phyloP scores from a whole-genome alignment of 2,888 invertebrate species.

The Eurois occulta region DNA sequence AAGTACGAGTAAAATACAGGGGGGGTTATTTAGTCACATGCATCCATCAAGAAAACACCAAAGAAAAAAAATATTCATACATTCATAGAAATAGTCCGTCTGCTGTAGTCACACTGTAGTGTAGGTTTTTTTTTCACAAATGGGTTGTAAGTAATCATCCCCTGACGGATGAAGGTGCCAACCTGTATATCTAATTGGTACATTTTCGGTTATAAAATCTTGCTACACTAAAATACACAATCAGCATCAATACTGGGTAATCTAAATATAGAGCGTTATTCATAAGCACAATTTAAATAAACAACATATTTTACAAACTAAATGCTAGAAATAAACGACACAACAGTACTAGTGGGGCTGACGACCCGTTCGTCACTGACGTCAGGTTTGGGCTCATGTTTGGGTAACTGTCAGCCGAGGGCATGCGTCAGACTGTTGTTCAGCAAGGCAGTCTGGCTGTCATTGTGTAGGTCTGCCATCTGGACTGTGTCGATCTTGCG shows the following conservation, averaged over 20 bases:
- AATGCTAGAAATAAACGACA: slow-evolving; percentile 85
- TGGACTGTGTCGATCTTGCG: slow-evolving; percentile 76
- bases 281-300: neutral
- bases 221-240: slow-evolving; percentile 8
- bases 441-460: slow-evolving; percentile 84
- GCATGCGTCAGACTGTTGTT: slow-evolving; percentile 75
- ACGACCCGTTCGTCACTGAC: slow-evolving; percentile 50
- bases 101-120: neutral
- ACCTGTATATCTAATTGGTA: neutral
- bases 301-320: slow-evolving; percentile 59
- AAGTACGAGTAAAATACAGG: neutral
- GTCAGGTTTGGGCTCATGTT: neutral
- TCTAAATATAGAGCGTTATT: neutral
- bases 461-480: slow-evolving; percentile 80
- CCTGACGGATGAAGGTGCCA: neutral
- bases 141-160: neutral
- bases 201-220: neutral
- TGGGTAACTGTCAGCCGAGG: slow-evolving; percentile 79
- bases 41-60: neutral
- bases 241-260: slow-evolving; percentile 3
- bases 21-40: neutral
- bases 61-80: neutral
- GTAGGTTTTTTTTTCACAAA: neutral
- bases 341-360: slow-evolving; percentile 80
- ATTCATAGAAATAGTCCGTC: neutral